Evolutionary conservation across 2,888 invertebrate species (phyloP).

Genomic region (Lamellibrachia satsuma): DNA sequence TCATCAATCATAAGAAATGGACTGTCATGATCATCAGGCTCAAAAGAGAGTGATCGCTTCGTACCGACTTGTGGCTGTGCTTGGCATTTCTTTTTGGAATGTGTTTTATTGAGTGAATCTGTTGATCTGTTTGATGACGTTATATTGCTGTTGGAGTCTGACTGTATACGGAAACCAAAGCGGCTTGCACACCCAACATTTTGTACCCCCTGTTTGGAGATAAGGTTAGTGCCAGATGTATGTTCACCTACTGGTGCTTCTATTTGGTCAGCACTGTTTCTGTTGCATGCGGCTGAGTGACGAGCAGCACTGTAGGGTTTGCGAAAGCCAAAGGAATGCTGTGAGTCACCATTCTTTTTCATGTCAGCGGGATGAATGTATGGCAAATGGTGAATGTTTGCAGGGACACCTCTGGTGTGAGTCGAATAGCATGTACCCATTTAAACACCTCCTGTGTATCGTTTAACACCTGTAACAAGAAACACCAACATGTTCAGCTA

Average conservation of each 20-base stretch:
- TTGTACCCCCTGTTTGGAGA: neutral
- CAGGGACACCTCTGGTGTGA: neutral
- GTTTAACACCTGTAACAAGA: neutral
- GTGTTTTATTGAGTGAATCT: constrained; percentile 1
- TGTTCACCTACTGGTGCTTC: neutral
- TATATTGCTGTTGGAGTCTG: constrained; percentile 17
- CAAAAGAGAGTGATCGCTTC: constrained; percentile 7
- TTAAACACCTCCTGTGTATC: neutral
- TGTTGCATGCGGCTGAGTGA: neutral
- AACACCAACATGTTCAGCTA: neutral
- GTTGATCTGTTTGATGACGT: neutral
- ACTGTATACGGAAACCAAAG: neutral
- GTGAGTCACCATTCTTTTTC: neutral
- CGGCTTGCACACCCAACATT: neutral
- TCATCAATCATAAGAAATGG: constrained; percentile 6
- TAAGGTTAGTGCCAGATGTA: neutral
- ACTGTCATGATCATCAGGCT: neutral
- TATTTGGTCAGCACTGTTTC: neutral
- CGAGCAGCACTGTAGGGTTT: constrained; percentile 9
- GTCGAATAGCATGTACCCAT: constrained; percentile 17
- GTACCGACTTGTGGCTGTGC: constrained; percentile 10
- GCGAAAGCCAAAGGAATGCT: neutral
- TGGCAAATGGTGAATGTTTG: constrained; percentile 3
- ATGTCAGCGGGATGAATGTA: neutral
- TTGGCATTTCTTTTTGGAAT: neutral